Base-by-base conservation (phyloP, 2,888 invertebrate genomes). In the Papilio protenor region DNA sequence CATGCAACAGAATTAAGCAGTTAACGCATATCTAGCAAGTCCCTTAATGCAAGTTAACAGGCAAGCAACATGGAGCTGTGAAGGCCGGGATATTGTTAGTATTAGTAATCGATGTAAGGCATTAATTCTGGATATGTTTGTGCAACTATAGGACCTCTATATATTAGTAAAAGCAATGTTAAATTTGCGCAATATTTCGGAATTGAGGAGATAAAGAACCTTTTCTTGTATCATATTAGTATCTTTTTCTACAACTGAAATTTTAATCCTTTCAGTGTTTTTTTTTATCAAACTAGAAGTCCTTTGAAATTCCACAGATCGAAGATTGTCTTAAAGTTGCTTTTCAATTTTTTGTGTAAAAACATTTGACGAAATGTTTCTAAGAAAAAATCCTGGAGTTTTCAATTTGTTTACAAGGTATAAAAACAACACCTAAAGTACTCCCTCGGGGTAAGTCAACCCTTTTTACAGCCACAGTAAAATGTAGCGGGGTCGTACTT, bases 401-500 rank as follows among this genome's bases (percentile, higher is more conserved):
- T 61, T 74, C 69, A 49, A 73, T 70, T 70, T 74, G 49, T 77
- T 77, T 74, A 74, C 74, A 61, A 52, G 70, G 47, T 74, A 61
- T 49, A 74, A 69, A 71, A 49, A 74, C 61, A 61, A 72, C 57
- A 61, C 77, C 23, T 1, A 69, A 76, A 76, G 61, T 70, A 74
- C 69, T 77, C 77, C 77, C 77, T 61, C 40, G 77, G 61, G 77
- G 71, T 52, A 74, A 77, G 21, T 57, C 70, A 77, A 74, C 87
- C 84, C 88, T 87, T 87, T 90, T 89, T 87, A 89, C 84, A 87
- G 85, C 88, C 82, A 81, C 83, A 87, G 85, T 89, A 88, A 90
- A 91, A 90, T 84, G 86, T 87, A 86, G 89, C 84, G 83, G 86
- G 86, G 81, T 85, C 84, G 27, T 55, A 71, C 49, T 52, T 73